phyloP scores from a whole-genome alignment of 2,888 invertebrate species.

The Heliconius ismenius region DNA sequence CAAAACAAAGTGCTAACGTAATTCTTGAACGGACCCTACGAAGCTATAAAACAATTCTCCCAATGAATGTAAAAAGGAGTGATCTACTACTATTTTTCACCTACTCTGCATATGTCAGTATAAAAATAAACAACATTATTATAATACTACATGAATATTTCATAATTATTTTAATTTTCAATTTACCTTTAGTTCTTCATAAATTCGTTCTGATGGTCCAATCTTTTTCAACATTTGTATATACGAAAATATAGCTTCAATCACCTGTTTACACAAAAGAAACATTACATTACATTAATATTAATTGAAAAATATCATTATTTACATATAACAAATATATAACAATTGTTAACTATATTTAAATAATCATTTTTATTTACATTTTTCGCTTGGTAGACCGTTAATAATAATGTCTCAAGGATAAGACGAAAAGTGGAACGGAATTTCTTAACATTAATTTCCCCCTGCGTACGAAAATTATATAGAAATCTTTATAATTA shows the following conservation, averaged over 20 bases:
- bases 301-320: neutral
- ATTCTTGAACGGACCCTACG: no score
- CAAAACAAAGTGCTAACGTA: no score
- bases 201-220: conserved; percentile 87
- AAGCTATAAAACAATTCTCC: no score
- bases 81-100: no score
- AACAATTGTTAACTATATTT: neutral
- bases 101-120: neutral
- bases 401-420: no score
- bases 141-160: neutral
- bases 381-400: no score
- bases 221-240: conserved; percentile 86
- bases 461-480: no score
- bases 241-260: conserved; percentile 90
- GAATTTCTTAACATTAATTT: no score
- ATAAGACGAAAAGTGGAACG: no score
- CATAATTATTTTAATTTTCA: neutral
- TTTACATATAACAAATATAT: neutral
- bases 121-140: neutral
- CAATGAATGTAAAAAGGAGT: no score
- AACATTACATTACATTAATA: neutral
- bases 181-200: conserved; percentile 83
- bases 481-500: no score
- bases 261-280: conserved; percentile 78
- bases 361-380: no score